Percentiles rank a stretch among this genome's conserved stretches.
These are phyloP conservation scores for Drosophila sechellia DNA, from an alignment of 1,140 invertebrate species.

Conservation along the genomic window DNA sequence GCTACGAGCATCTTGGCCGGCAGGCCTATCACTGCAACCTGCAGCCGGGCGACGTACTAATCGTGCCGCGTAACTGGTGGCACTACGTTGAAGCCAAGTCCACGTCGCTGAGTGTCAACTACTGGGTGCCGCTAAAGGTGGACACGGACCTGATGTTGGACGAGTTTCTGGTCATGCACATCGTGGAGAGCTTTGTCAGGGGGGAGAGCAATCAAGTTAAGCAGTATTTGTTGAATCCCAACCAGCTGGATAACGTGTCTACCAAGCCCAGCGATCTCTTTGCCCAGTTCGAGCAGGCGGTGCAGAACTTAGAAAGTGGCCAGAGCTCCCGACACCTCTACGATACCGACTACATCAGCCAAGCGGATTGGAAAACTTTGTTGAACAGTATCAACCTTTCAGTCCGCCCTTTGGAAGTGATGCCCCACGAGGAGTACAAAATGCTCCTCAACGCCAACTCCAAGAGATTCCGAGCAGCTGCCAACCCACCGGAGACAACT, in stretches of 20 bases:
- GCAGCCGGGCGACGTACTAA: constrained; percentile 93
- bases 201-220: constrained; percentile 43
- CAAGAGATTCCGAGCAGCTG: not conserved
- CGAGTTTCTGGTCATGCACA: constrained; percentile 76
- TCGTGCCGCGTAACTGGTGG: constrained; percentile 97
- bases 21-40: constrained; percentile 87
- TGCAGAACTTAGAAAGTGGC: constrained; percentile 26
- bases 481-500: not conserved
- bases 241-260: constrained; percentile 62
- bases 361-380: constrained; percentile 12
- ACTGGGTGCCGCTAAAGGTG: constrained; percentile 92
- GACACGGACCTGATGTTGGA: constrained; percentile 70
- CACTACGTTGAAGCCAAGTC: constrained; percentile 95
- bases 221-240: constrained; percentile 75
- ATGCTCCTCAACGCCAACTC: constrained; percentile 40
- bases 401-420: constrained; percentile 34
- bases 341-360: constrained; percentile 45
- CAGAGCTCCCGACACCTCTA: constrained; percentile 32
- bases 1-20: constrained; percentile 28
- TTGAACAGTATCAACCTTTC: not conserved
- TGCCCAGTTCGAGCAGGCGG: constrained; percentile 47
- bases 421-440: constrained; percentile 46
- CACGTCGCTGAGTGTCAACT: constrained; percentile 92
- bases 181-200: constrained; percentile 70
- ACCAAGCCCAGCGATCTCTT: constrained; percentile 50